Evolutionary conservation across 2,888 invertebrate genomes (phyloP).

Genomic region (Dynastes hyllus): DNA sequence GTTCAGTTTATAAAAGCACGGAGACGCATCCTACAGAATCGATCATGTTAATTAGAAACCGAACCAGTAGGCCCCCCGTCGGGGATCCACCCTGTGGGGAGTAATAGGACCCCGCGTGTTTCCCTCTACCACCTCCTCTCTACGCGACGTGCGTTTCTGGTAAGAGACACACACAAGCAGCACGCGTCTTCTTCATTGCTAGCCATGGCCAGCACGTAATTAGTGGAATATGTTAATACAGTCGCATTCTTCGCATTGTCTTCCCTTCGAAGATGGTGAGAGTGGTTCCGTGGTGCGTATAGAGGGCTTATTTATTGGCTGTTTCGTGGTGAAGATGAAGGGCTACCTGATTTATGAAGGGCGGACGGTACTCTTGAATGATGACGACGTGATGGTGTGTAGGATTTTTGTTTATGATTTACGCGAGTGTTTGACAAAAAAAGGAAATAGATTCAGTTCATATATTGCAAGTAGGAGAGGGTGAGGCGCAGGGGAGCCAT

Average conservation of each 20-base stretch:
- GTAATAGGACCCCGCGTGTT: constrained; percentile 52
- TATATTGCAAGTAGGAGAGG: no score
- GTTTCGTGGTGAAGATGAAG: constrained; percentile 20
- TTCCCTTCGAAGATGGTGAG: constrained; percentile 21
- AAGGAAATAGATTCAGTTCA: not conserved
- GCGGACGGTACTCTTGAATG: constrained; percentile 36
- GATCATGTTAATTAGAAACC: constrained; percentile 70
- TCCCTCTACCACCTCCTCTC: constrained; percentile 36
- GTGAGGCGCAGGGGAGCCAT: no score
- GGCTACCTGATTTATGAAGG: constrained; percentile 49
- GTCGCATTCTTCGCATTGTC: constrained; percentile 57
- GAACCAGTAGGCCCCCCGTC: constrained; percentile 65
- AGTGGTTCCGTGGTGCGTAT: constrained; percentile 6
- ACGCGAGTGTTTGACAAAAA: no score
- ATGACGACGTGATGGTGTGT: not conserved
- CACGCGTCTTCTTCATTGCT: constrained; percentile 48
- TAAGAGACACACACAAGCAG: constrained; percentile 44
- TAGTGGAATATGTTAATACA: constrained; percentile 60
- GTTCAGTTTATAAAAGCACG: not conserved
- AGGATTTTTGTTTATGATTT: not conserved
- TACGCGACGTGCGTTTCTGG: constrained; percentile 1
- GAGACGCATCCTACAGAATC: constrained; percentile 60
- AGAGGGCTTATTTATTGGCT: constrained; percentile 35
- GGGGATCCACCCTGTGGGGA: constrained; percentile 62
- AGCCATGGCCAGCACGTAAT: constrained; percentile 54